phyloP scores from a whole-genome alignment of 2,888 invertebrate genomes.

The Catotricha subobsoleta region DNA sequence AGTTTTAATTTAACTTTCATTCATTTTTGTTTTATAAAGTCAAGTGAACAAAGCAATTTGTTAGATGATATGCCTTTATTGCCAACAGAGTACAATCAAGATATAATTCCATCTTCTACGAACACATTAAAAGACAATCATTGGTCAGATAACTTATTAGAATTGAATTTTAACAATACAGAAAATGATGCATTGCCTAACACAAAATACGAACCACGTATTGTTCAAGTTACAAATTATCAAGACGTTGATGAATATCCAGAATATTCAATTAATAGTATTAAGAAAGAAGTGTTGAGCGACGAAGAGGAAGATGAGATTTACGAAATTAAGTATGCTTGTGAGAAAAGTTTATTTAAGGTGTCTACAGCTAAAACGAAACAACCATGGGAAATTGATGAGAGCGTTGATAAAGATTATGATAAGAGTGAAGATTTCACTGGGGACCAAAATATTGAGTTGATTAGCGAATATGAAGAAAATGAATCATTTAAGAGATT shows the following conservation, averaged over 20 bases:
- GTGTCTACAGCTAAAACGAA: constrained; percentile 15
- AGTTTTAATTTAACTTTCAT: not conserved
- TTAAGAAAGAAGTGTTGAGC: constrained; percentile 13
- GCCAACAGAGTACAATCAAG: not conserved
- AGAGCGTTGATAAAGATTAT: constrained; percentile 8
- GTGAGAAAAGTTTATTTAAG: constrained; percentile 27
- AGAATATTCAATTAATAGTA: constrained; percentile 13
- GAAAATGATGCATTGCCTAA: constrained; percentile 8
- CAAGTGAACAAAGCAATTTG: constrained; percentile 1
- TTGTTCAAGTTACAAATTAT: constrained; percentile 26
- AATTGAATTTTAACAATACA: not conserved
- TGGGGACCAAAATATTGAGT: constrained; percentile 12
- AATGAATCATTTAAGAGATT: constrained; percentile 20
- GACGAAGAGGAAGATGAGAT: not conserved
- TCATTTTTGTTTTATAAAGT: not conserved
- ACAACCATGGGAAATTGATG: constrained; percentile 31
- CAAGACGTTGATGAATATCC: constrained; percentile 17
- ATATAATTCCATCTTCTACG: constrained; percentile 1
- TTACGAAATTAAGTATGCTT: constrained; percentile 9
- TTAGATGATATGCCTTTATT: not conserved
- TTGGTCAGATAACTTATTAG: constrained; percentile 2
- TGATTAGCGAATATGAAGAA: constrained; percentile 25
- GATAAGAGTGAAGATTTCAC: constrained; percentile 8
- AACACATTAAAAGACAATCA: not conserved
- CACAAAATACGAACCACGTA: constrained; percentile 21